Conservation (phyloP, 2,113 vertebrate genomes). For the Castor canadensis region DNA sequence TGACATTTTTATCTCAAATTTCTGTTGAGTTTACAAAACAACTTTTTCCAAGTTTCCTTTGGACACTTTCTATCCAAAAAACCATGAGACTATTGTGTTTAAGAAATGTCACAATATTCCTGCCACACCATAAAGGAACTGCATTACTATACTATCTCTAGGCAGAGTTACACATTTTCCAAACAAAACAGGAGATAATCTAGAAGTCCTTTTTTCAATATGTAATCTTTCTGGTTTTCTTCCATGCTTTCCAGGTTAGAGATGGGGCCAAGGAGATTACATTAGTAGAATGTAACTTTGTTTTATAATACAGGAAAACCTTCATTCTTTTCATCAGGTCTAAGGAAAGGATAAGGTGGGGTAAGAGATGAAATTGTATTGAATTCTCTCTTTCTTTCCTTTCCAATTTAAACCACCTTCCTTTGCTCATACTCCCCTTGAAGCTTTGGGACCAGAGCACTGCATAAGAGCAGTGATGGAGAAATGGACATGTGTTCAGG, state of each 20-base stretch:
- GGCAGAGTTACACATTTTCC: slow-evolving; percentile 58
- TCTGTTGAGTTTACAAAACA: slow-evolving; percentile 65
- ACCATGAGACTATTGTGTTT: slow-evolving; percentile 62
- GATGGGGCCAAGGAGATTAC: slow-evolving; percentile 57
- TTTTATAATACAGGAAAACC: slow-evolving; percentile 27
- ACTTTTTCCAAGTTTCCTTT: slow-evolving; percentile 62
- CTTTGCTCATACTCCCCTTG: neutral
- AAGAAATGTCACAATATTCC: slow-evolving; percentile 72
- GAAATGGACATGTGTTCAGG: neutral
- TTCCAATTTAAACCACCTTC: neutral
- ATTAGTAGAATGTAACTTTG: slow-evolving; percentile 30
- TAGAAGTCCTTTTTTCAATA: slow-evolving; percentile 38
- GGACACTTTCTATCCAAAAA: slow-evolving; percentile 51
- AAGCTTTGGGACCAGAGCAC: neutral
- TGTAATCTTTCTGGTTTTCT: slow-evolving; percentile 61
- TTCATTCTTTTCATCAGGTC: slow-evolving; percentile 10
- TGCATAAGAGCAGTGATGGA: neutral
- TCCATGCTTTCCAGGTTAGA: slow-evolving; percentile 55
- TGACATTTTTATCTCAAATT: slow-evolving; percentile 69
- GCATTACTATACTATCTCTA: slow-evolving; percentile 55
- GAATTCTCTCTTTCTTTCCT: neutral
- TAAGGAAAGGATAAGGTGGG: neutral
- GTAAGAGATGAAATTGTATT: neutral
- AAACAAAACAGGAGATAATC: slow-evolving; percentile 77
- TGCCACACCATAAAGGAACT: slow-evolving; percentile 64